Evolutionary conservation across 2,113 vertebrate species (phyloP), one percentile per base, ranked within the genome.

Genomic region (Jacana jacana): DNA sequence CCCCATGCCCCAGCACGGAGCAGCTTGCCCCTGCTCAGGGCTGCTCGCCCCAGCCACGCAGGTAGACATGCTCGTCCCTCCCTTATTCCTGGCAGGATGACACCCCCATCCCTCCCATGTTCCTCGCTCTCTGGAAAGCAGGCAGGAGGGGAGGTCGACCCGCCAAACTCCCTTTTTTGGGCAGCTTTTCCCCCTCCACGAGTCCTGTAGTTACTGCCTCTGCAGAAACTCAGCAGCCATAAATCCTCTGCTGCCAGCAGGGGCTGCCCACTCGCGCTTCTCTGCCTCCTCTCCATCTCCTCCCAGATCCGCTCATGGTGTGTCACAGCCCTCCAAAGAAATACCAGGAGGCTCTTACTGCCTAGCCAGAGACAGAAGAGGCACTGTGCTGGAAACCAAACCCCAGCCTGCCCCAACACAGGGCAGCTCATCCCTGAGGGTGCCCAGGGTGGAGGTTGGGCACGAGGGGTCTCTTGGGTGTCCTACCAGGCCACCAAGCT

Each of bases 351-450:
- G 55, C 28, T 57, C 31, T 25, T 25, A 13, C 25, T 55, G 58
- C 40, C 35, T 31, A 6, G 17, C 10, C 35, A 18, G 13, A 55
- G 15, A 42, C 15, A 42, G 28, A 46, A 49, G 48, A 42, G 16
- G 28, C 27, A 23, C 39, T 0, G 0, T 60, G 31, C 31, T 61
- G 40, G 46, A 27, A 76, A 57, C 37, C 55, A 30, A 60, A 42
- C 64, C 22, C 16, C 46, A 30, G 42, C 1, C 65, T 39, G 35
- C 23, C 46, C 42, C 76, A 51, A 42, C 18, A 22, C 5, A 7
- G 25, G 51, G 28, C 20, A 9, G 30, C 30, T 28, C 1, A 0
- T 27, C 28, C 37, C 42, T 2, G 0, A 0, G 3, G 16, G 18
- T 42, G 19, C 17, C 71, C 65, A 16, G 31, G 22, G 28, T 33